Base-by-base conservation (phyloP, 2,113 vertebrate genomes). In the Ramphastos sulfuratus region DNA sequence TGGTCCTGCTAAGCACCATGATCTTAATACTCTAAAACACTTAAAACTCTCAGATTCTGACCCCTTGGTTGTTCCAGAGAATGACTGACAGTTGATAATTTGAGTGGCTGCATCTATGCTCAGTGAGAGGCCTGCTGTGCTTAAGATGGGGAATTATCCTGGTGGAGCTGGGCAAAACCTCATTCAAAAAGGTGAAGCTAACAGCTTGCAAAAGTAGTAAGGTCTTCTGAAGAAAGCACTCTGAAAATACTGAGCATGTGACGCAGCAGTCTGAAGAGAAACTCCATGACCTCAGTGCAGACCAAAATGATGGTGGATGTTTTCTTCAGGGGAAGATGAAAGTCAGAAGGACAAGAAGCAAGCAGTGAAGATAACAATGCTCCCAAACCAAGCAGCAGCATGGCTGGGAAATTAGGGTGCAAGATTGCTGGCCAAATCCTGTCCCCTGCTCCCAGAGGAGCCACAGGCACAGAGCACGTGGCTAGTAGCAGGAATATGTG, bases 111-210 rank as follows among this genome's bases (percentile, higher is more conserved):
- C 31, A 48, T 11, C 13, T 25, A 25, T 3, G 1, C 39, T 19
- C 63, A 50, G 23, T 8, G 4, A 59, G 54, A 72, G 17, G 18
- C 39, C 33, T 27, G 19, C 14, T 56, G 42, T 10, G 44, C 64
- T 59, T 17, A 31, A 59, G 58, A 54, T n/a, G 11, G 24, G 35
- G 42, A 76, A 21, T 18, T 27, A 30, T 14, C 23, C 35, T 19
- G 35, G 24, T 23, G 60, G 71, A 23, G 10, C 10, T 30, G 31
- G 58, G 54, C 7, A 24, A 60, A 73, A 55, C 12, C 30, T 55
- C 31, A 4, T 30, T 59, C 3, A 0, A 28, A 65, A 31, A 0
- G 1, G 56, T 42, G 24, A 82, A 33, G 37, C 48, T 33, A 56
- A n/a, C 25, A 54, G 56, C 64, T 4, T 42, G 39, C 19, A 48